Conservation (phyloP, 2,888 invertebrate species). For the Mimachlamys varia region DNA sequence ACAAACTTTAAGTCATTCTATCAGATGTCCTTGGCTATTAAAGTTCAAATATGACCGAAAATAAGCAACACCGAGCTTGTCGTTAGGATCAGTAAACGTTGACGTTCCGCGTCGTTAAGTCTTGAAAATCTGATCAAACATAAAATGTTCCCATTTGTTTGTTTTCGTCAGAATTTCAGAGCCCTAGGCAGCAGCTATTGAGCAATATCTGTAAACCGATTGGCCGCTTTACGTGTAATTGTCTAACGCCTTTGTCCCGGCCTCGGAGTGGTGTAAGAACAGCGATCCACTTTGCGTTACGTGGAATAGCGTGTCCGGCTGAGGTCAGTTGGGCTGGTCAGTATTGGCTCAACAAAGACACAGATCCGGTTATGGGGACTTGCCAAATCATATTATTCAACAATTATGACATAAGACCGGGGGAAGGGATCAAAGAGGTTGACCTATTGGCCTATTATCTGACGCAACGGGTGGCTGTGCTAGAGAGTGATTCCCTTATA, state of each 20-base stretch:
- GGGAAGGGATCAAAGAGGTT: background rate
- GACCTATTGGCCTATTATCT: slow-evolving; percentile 5
- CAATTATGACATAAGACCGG: slow-evolving; percentile 28
- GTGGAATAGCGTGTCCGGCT: slow-evolving; percentile 29
- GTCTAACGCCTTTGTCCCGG: background rate
- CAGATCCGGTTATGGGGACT: slow-evolving; percentile 28
- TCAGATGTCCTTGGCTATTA: background rate
- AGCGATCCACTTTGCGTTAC: slow-evolving; percentile 31
- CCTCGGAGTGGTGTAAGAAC: slow-evolving; percentile 7
- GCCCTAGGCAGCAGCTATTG: slow-evolving; percentile 28
- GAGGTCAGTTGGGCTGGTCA: background rate
- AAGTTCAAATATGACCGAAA: background rate
- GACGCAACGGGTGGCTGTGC: background rate
- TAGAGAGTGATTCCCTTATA: background rate
- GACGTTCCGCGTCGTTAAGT: background rate
- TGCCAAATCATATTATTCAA: slow-evolving; percentile 36
- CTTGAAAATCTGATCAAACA: background rate
- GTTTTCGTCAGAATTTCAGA: slow-evolving; percentile 26
- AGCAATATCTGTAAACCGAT: slow-evolving; percentile 8
- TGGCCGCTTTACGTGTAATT: slow-evolving; percentile 34
- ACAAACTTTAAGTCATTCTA: background rate
- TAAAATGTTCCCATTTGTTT: slow-evolving; percentile 33
- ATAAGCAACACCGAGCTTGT: background rate
- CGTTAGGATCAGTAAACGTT: background rate
- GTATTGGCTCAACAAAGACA: background rate